Conservation (phyloP, 2,888 invertebrate genomes). For the Drosophila helvetica region DNA sequence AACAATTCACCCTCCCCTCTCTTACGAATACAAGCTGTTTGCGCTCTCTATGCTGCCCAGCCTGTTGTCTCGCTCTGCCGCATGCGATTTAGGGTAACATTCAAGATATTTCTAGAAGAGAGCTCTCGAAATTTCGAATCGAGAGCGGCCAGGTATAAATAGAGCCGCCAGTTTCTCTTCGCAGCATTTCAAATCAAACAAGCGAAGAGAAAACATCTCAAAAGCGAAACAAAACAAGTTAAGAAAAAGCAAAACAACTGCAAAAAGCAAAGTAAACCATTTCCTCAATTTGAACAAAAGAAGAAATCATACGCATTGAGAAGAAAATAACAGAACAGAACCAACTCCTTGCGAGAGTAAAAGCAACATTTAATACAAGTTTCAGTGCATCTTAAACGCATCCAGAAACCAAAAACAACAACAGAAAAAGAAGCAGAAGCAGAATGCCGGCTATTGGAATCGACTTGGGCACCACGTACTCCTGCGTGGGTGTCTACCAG, state of each 20-base stretch:
- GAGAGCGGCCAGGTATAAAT: constrained; percentile 57
- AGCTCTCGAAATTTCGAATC: constrained; percentile 51
- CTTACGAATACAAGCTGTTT: background rate
- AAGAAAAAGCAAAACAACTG: constrained; percentile 13
- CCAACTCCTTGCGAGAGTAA: too few species aligned
- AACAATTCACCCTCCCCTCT: background rate
- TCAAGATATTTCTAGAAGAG: constrained; percentile 42
- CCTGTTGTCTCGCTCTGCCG: background rate
- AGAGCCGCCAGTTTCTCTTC: constrained; percentile 39
- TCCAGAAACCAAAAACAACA: background rate
- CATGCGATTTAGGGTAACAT: background rate
- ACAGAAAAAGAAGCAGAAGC: background rate
- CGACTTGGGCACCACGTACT: constrained; percentile 85
- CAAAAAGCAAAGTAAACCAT: background rate
- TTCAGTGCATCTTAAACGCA: background rate
- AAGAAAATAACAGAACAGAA: too few species aligned
- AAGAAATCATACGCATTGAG: background rate
- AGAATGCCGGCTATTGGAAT: constrained; percentile 87
- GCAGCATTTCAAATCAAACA: constrained; percentile 55
- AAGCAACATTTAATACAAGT: background rate
- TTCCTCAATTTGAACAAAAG: background rate
- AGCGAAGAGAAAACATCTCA: constrained; percentile 52
- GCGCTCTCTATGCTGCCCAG: background rate
- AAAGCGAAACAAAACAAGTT: constrained; percentile 1
- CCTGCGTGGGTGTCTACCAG: constrained; percentile 92